phyloP scores from a whole-genome alignment of 1,140 invertebrate species.

The Leptinotarsa texana region DNA sequence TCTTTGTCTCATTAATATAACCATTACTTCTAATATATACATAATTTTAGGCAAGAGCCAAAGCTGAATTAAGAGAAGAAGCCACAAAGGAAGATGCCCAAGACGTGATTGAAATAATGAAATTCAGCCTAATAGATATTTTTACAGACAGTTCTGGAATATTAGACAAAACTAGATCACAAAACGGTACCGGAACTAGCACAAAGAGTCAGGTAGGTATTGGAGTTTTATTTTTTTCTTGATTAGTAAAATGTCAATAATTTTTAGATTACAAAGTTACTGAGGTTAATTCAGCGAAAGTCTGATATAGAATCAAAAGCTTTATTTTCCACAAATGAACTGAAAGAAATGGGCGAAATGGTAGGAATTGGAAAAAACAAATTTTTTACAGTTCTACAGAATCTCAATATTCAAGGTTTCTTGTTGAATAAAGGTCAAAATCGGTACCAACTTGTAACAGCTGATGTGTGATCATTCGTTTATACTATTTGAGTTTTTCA shows the following conservation, averaged over 20 bases:
- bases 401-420: slow-evolving; percentile 83
- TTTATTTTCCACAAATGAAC: slow-evolving; percentile 75
- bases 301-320: slow-evolving; percentile 67
- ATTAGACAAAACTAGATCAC: slow-evolving; percentile 70
- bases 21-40: neutral
- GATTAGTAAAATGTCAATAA: neutral
- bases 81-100: slow-evolving; percentile 79
- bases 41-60: slow-evolving; percentile 73
- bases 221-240: neutral
- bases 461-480: neutral
- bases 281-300: slow-evolving; percentile 69
- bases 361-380: slow-evolving; percentile 64
- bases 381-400: slow-evolving; percentile 70
- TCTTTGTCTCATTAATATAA: no score
- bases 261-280: slow-evolving; percentile 74
- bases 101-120: slow-evolving; percentile 85
- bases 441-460: slow-evolving; percentile 67
- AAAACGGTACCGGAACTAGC: slow-evolving; percentile 75
- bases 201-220: slow-evolving; percentile 64
- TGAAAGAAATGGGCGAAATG: slow-evolving; percentile 71
- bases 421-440: slow-evolving; percentile 82
- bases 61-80: slow-evolving; percentile 79
- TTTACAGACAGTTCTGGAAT: slow-evolving; percentile 71
- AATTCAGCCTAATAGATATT: slow-evolving; percentile 78
- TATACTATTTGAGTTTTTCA: no score